These are phyloP conservation scores for Echeneis naucrates DNA, from an alignment of 2,797 vertebrate genomes.

Conservation along the genomic window DNA sequence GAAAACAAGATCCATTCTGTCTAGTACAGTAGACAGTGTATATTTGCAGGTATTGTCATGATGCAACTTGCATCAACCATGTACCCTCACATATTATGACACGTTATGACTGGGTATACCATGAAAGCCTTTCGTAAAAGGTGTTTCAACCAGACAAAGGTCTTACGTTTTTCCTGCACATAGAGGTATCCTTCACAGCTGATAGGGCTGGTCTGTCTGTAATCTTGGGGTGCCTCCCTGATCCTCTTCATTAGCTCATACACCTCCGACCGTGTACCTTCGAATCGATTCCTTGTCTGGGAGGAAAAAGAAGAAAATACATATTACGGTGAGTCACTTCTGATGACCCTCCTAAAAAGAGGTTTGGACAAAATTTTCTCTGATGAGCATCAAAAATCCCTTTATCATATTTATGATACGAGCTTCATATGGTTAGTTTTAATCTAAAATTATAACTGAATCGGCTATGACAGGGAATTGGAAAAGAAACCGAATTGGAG, in stretches of 20 bases:
- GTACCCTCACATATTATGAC: neutral
- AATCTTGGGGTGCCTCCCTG: conserved; percentile 90
- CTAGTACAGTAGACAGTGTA: neutral
- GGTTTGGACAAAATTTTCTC: conserved; percentile 23
- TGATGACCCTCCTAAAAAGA: conserved; percentile 12
- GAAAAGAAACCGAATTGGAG: neutral
- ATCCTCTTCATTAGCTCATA: conserved; percentile 96
- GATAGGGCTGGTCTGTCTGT: conserved; percentile 92
- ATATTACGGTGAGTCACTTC: conserved; percentile 46
- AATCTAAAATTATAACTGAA: conserved; percentile 15
- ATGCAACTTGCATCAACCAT: neutral
- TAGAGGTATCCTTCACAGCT: conserved; percentile 96
- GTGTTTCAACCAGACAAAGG: neutral
- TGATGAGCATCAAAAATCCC: conserved; percentile 33
- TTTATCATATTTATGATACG: conserved; percentile 2
- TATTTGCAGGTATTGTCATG: neutral
- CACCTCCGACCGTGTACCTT: conserved; percentile 95
- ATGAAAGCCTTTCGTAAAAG: conserved; percentile 1
- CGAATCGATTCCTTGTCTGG: conserved; percentile 96
- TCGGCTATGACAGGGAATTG: neutral
- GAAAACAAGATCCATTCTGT: neutral
- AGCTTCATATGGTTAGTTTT: neutral
- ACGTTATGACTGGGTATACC: conserved; percentile 5
- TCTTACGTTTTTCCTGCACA: conserved; percentile 96
- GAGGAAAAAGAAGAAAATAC: conserved; percentile 27